Evolutionary conservation across 2,797 vertebrate genomes (phyloP).

Genomic region (Lagodon rhomboides): DNA sequence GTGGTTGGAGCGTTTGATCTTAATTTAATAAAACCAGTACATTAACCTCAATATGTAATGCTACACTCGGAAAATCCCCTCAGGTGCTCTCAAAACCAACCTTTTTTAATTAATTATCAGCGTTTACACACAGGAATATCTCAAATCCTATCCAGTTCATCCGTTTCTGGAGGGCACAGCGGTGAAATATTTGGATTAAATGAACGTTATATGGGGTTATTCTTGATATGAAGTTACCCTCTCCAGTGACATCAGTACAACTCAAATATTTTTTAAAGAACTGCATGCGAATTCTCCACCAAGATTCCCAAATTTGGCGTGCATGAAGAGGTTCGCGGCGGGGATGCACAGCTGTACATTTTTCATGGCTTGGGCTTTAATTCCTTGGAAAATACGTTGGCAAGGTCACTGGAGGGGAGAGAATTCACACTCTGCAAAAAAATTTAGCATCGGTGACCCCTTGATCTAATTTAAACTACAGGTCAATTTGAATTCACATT

Average conservation of each 20-base stretch:
- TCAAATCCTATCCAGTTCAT: slow-evolving; percentile 41
- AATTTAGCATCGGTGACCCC: not conserved
- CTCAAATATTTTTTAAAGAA: slow-evolving; percentile 25
- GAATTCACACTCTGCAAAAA: slow-evolving; percentile 20
- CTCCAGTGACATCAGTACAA: slow-evolving; percentile 37
- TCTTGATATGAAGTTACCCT: slow-evolving; percentile 26
- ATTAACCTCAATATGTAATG: slow-evolving; percentile 58
- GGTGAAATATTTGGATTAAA: slow-evolving; percentile 36
- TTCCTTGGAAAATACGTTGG: slow-evolving; percentile 18
- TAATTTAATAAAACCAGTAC: slow-evolving; percentile 62
- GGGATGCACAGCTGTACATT: slow-evolving; percentile 40
- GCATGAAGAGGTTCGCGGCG: slow-evolving; percentile 5
- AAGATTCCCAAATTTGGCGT: slow-evolving; percentile 21
- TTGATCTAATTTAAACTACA: slow-evolving; percentile 23
- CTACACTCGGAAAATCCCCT: slow-evolving; percentile 46
- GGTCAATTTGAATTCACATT: slow-evolving; percentile 62
- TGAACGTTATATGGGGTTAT: slow-evolving; percentile 29
- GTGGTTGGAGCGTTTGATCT: slow-evolving; percentile 44
- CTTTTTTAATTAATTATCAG: slow-evolving; percentile 28
- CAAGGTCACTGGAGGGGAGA: slow-evolving; percentile 34
- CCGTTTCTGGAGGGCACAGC: slow-evolving; percentile 49
- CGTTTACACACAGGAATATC: slow-evolving; percentile 39
- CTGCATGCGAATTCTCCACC: slow-evolving; percentile 25
- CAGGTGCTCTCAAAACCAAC: slow-evolving; percentile 23
- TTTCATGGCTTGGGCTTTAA: slow-evolving; percentile 26